Base-by-base conservation (phyloP, 2,888 invertebrate genomes). In the Kuschelorhynchus macadamiae region DNA sequence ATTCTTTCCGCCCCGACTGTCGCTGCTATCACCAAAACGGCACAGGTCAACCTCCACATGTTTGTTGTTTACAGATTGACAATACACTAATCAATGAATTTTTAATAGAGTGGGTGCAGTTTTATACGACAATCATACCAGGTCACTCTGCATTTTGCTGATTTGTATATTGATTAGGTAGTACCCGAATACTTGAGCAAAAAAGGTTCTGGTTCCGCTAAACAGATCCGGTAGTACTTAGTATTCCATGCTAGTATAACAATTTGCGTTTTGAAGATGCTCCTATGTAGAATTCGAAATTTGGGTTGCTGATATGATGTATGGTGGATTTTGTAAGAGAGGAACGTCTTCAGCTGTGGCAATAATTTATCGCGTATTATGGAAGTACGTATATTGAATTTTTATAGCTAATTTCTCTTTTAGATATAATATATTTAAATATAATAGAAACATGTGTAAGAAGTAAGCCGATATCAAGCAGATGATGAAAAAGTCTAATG, bases 61-160 rank as follows among this genome's bases (percentile, higher is more conserved):
- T 25, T 39, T 57, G 57, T 36, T 66, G 62, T 59, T 71, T 56
- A 74, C 75, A 68, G 72, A 75, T 74, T 68, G 72, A 71, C 70
- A 71, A 60, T 66, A 73, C 59, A 65, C 63, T 73, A 78, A 78
- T 77, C 75, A 77, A 77, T 76, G 74, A 75, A 76, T 72, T 74
- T 71, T 70, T 71, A 74, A 69, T 70, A 70, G 78, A 70, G 85
- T 88, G 88, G 88, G 88, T 88, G 88, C 88, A 87, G 89, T 89
- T 86, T 87, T 89, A 89, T 89, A 89, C 82, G 85, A 85, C 85
- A 62, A 36, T 70, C 71, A 86, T 77, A 84, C 68, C 85, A 72
- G 81, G 83, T 83, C 81, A 85, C 21, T 64, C 63, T 44, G 52
- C 21, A 47, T 70, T 77, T 80, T 76, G 80, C 71, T 67, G 81